Percentiles rank a stretch among this genome's conserved stretches.
phyloP scores from a whole-genome alignment of 2,113 vertebrate species.

The Rhinogobius similis region DNA sequence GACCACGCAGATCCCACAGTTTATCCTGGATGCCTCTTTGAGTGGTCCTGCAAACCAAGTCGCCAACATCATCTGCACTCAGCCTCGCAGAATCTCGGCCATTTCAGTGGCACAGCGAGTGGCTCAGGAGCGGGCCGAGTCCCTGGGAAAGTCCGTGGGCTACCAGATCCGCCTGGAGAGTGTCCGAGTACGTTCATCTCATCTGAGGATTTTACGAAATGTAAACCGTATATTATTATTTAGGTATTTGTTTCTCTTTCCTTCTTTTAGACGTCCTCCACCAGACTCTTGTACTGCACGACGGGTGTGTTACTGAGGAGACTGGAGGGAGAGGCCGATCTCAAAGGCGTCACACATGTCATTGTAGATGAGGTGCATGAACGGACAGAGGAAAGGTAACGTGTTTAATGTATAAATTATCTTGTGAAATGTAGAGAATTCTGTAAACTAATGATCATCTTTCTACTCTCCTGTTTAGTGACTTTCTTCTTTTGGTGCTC shows the following conservation, averaged over 20 bases:
- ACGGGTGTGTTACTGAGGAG: conserved; percentile 91
- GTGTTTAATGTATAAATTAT: no score
- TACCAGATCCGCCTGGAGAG: conserved; percentile 97
- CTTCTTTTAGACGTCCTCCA: conserved; percentile 83
- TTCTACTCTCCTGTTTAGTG: conserved; percentile 72
- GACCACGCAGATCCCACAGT: conserved; percentile 97
- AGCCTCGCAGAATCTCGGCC: conserved; percentile 95
- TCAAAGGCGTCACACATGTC: conserved; percentile 87
- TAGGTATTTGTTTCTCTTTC: background rate
- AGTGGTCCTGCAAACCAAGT: conserved; percentile 76
- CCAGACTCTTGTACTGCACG: conserved; percentile 94
- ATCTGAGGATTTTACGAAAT: background rate
- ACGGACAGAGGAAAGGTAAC: conserved; percentile 94
- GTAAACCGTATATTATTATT: no score
- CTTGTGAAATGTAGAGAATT: background rate
- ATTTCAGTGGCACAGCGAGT: conserved; percentile 94
- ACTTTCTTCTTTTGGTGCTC: conserved; percentile 94
- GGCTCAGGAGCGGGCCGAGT: conserved; percentile 89
- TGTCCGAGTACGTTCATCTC: conserved; percentile 79
- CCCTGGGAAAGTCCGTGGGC: conserved; percentile 88
- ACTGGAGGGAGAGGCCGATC: conserved; percentile 86
- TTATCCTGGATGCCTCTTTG: conserved; percentile 90
- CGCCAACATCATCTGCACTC: conserved; percentile 94
- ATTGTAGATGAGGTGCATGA: conserved; percentile 98
- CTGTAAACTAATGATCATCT: background rate